Evolutionary conservation across 2,888 invertebrate species (phyloP).

Genomic region (Carpatolechia fugitivella): DNA sequence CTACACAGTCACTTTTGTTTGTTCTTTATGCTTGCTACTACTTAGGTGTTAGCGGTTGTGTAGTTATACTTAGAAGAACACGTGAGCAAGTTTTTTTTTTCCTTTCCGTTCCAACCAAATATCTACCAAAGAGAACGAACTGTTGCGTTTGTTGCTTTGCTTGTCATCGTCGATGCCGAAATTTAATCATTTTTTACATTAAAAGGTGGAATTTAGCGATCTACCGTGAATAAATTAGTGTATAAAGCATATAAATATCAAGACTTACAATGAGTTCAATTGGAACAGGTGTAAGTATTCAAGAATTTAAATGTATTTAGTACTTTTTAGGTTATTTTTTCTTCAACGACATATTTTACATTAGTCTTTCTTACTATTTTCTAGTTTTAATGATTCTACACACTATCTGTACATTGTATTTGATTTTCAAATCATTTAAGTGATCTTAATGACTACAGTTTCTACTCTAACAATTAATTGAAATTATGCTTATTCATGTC

Average conservation of each 20-base stretch:
- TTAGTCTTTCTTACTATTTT: background rate
- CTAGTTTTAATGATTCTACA: background rate
- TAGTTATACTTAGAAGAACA: background rate
- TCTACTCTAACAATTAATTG: background rate
- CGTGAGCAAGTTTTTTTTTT: no score
- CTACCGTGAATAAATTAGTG: background rate
- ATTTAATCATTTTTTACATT: conserved; percentile 22
- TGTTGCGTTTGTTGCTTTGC: conserved; percentile 35
- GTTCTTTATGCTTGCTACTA: no score
- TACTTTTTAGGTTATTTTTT: background rate
- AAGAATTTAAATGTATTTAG: background rate
- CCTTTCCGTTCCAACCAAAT: no score
- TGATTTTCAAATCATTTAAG: background rate
- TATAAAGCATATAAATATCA: conserved; percentile 24
- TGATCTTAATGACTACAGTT: background rate
- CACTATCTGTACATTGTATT: no score
- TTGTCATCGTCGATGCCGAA: conserved; percentile 56
- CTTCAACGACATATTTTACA: background rate
- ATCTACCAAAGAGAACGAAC: conserved; percentile 20
- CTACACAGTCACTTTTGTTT: no score
- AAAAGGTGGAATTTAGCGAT: conserved; percentile 19
- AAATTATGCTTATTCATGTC: conserved; percentile 30
- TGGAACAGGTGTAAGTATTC: conserved; percentile 91
- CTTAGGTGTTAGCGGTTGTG: no score
- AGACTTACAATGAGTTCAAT: conserved; percentile 91